Percentiles rank a stretch among this genome's conserved stretches.
Evolutionary conservation across 2,113 vertebrate species (phyloP).

Genomic region (Perca schrenkii): DNA sequence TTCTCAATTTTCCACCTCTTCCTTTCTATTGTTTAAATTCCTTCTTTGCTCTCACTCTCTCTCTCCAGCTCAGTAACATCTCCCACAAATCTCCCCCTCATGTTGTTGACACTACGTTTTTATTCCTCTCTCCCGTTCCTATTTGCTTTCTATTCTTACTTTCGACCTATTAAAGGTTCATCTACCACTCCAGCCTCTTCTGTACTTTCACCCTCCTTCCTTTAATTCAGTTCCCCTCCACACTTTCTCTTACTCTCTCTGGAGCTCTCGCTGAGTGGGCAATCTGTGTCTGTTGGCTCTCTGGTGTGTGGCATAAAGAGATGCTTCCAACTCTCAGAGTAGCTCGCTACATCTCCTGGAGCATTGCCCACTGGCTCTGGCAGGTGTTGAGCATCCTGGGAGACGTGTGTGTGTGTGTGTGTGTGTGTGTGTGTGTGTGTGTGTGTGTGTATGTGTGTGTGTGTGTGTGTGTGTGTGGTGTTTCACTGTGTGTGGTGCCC

Average conservation of each 20-base stretch:
- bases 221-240: constrained; percentile 33
- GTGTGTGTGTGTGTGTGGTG: constrained; percentile 11
- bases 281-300: constrained; percentile 42
- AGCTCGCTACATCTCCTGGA: constrained; percentile 57
- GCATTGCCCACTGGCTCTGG: constrained; percentile 52
- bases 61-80: constrained; percentile 23
- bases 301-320: constrained; percentile 43
- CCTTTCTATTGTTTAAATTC: constrained; percentile 35
- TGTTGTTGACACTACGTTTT: constrained; percentile 9
- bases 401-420: constrained; percentile 28
- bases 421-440: constrained; percentile 3
- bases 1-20: constrained; percentile 45
- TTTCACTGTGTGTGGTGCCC: constrained; percentile 31
- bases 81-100: constrained; percentile 26
- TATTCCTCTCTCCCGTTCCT: background rate
- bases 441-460: no score
- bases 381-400: constrained; percentile 61
- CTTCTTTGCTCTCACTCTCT: constrained; percentile 16
- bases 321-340: constrained; percentile 50
- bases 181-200: background rate
- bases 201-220: constrained; percentile 15
- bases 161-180: constrained; percentile 28
- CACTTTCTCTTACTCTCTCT: constrained; percentile 26
- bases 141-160: constrained; percentile 24
- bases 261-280: constrained; percentile 51